Percentiles rank a stretch among this genome's conserved stretches.
Conservation (phyloP, 2,797 vertebrate species). For the Kryptolebias ocellatus region DNA sequence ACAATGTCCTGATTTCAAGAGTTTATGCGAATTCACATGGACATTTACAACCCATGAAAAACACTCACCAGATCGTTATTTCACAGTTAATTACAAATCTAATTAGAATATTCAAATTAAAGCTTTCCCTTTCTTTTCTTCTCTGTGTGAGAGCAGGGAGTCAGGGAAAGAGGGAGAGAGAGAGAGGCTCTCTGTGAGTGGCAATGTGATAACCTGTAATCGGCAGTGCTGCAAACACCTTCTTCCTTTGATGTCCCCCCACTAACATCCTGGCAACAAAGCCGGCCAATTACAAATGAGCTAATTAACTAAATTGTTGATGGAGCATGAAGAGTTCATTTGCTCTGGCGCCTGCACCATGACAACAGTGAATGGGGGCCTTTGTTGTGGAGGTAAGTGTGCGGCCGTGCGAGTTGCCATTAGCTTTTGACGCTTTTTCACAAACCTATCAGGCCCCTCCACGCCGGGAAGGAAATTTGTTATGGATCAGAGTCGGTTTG, state of each 20-base stretch:
- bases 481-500: constrained; percentile 64
- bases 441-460: constrained; percentile 75
- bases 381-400: constrained; percentile 88
- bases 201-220: constrained; percentile 89
- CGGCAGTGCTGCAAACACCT: constrained; percentile 95
- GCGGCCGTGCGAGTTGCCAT: constrained; percentile 89
- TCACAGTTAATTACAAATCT: constrained; percentile 87
- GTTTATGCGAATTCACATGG: constrained; percentile 77
- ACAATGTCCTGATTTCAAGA: constrained; percentile 74
- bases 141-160: constrained; percentile 72
- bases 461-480: constrained; percentile 62
- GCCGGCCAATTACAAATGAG: constrained; percentile 99
- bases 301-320: constrained; percentile 99
- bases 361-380: constrained; percentile 92
- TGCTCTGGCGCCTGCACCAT: constrained; percentile 96
- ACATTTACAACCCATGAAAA: constrained; percentile 78
- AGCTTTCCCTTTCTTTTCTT: constrained; percentile 78
- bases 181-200: constrained; percentile 80
- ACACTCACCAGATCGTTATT: constrained; percentile 82
- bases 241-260: constrained; percentile 94
- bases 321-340: constrained; percentile 99
- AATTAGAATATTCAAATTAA: constrained; percentile 88
- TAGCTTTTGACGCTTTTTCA: constrained; percentile 82
- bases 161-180: constrained; percentile 60
- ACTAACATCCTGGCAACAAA: constrained; percentile 98